phyloP scores from a whole-genome alignment of 2,888 invertebrate genomes.

The Aplocera efformata region DNA sequence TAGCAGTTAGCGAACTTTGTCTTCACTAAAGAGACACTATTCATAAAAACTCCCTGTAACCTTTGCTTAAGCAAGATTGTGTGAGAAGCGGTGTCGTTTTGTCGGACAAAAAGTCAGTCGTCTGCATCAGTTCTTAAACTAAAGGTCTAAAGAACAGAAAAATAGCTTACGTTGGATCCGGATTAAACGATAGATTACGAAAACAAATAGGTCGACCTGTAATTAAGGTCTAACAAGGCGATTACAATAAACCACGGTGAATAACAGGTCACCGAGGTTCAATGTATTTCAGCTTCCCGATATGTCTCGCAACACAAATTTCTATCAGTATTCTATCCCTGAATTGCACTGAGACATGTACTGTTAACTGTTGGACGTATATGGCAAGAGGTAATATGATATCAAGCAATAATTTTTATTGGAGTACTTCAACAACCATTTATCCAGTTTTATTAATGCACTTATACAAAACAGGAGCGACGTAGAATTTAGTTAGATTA shows the following conservation, averaged over 20 bases:
- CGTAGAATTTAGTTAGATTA: slow-evolving; percentile 9
- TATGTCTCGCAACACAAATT: slow-evolving; percentile 32
- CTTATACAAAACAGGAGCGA: slow-evolving; percentile 22
- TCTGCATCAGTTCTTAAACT: too few relatives aligned
- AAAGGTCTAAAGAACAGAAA: too few relatives aligned
- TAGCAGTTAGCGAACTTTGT: too few relatives aligned
- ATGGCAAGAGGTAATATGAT: slow-evolving; percentile 29
- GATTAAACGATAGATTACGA: slow-evolving; percentile 10
- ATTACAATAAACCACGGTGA: slow-evolving; percentile 28
- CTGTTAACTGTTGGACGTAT: slow-evolving; percentile 29
- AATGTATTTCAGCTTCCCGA: slow-evolving; percentile 34
- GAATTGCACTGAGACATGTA: slow-evolving; percentile 28
- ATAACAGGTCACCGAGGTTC: slow-evolving; percentile 27
- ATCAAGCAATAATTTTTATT: slow-evolving; percentile 26
- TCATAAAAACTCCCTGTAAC: too few relatives aligned
- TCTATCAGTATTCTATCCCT: slow-evolving; percentile 29
- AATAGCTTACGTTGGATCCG: slow-evolving; percentile 9
- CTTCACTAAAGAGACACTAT: too few relatives aligned
- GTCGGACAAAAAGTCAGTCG: too few relatives aligned
- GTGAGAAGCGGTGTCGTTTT: too few relatives aligned
- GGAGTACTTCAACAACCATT: slow-evolving; percentile 15
- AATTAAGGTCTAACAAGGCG: slow-evolving; percentile 31
- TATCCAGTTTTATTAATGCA: slow-evolving; percentile 27
- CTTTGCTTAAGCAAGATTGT: too few relatives aligned
- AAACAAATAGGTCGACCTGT: slow-evolving; percentile 20